phyloP scores from a whole-genome alignment of 2,113 vertebrate species.

The Menidia beryllina region DNA sequence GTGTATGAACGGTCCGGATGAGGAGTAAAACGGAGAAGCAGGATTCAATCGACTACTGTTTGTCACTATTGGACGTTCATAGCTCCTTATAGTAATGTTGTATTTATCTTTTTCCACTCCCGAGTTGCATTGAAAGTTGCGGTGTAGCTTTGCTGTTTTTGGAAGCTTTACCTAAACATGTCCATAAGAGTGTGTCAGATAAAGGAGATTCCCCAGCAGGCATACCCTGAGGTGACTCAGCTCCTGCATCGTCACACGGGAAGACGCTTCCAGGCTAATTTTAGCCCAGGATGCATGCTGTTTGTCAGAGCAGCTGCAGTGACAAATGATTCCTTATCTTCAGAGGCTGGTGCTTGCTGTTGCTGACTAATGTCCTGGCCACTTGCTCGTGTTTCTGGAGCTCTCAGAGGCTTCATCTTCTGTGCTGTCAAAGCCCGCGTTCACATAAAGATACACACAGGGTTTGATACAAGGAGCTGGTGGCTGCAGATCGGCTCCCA shows the following conservation, averaged over 20 bases:
- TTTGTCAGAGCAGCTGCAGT: conserved; percentile 58
- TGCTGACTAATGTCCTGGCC: conserved; percentile 77
- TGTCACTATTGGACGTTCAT: no score
- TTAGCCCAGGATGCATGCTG: conserved; percentile 64
- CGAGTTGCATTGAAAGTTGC: no score
- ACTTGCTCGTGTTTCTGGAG: conserved; percentile 53
- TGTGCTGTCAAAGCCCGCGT: conserved; percentile 21
- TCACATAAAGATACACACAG: not conserved
- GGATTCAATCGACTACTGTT: no score
- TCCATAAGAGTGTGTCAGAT: conserved; percentile 47
- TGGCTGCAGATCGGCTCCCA: not conserved
- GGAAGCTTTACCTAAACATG: conserved; percentile 23
- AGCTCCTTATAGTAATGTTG: no score
- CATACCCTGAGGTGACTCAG: conserved; percentile 56
- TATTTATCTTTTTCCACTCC: no score
- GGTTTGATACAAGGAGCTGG: not conserved
- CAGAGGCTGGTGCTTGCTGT: conserved; percentile 70
- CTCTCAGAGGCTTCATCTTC: conserved; percentile 25
- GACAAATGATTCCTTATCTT: conserved; percentile 74
- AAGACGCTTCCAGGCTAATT: conserved; percentile 57
- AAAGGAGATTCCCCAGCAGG: conserved; percentile 50
- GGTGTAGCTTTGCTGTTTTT: conserved; percentile 19
- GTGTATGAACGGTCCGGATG: no score
- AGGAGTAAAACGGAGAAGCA: no score
- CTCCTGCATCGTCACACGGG: conserved; percentile 50